Evolutionary conservation across 2,113 vertebrate species (phyloP).

Genomic region (Rallus limicola): DNA sequence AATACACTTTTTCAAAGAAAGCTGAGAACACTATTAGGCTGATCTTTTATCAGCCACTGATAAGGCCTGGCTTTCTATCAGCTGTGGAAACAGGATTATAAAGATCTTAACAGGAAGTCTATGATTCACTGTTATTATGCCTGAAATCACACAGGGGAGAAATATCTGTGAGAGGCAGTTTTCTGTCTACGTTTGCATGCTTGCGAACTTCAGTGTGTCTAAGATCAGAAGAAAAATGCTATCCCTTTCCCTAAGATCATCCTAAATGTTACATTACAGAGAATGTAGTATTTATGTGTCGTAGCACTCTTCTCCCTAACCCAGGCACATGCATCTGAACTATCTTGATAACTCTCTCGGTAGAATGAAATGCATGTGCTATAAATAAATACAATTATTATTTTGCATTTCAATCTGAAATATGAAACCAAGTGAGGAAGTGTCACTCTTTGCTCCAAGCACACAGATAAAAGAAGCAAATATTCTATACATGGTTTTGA

Average conservation of each 20-base stretch:
- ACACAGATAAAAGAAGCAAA: background rate
- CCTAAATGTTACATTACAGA: background rate
- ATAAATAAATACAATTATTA: background rate
- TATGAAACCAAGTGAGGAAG: background rate
- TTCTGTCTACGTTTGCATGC: background rate
- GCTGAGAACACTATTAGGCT: background rate
- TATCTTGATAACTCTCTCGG: background rate
- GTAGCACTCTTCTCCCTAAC: fast-evolving
- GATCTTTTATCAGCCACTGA: background rate
- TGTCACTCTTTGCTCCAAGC: background rate
- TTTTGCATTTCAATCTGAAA: background rate
- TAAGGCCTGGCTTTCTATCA: background rate
- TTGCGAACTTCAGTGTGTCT: background rate
- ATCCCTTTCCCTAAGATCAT: background rate
- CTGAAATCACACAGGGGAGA: background rate
- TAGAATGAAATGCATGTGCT: background rate
- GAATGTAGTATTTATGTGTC: background rate
- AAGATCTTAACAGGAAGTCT: background rate
- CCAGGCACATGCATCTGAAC: background rate
- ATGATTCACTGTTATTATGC: background rate
- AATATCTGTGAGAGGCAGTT: background rate
- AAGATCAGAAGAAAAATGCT: background rate
- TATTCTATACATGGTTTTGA: background rate
- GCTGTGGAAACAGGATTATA: background rate
- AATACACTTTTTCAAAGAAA: background rate